Conservation (phyloP, 2,113 vertebrate genomes). For the Macrotis lagotis region DNA sequence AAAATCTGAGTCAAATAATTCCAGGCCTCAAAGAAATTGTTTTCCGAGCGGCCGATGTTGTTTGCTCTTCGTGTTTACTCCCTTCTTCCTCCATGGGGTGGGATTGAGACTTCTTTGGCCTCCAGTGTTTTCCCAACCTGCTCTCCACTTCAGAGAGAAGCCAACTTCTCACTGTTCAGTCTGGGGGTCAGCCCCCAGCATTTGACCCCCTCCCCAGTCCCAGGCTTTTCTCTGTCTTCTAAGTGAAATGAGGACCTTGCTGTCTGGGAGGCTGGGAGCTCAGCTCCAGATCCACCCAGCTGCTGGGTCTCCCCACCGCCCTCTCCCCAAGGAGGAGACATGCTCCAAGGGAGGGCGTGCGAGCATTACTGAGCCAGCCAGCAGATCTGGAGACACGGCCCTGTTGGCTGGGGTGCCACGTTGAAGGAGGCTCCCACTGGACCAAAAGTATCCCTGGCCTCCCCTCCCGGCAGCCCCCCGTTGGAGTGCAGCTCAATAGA, state of each 20-base stretch:
- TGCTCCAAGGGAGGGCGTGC: constrained; percentile 80
- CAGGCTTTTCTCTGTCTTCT: constrained; percentile 70
- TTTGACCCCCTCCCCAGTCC: constrained; percentile 75
- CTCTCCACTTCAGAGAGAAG: background rate
- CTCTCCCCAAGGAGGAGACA: constrained; percentile 85
- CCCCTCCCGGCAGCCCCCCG: constrained; percentile 75
- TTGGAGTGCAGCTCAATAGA: constrained; percentile 64
- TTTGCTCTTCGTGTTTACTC: background rate
- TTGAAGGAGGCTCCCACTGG: constrained; percentile 77
- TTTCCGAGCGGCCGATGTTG: background rate
- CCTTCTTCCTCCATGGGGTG: background rate
- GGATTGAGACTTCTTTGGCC: constrained; percentile 50
- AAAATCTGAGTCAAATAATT: constrained; percentile 67
- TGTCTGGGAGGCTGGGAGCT: constrained; percentile 76
- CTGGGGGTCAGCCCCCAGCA: constrained; percentile 68
- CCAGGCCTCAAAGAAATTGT: constrained; percentile 72
- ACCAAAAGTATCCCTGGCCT: constrained; percentile 76
- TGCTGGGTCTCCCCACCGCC: constrained; percentile 83
- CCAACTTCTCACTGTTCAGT: constrained; percentile 28
- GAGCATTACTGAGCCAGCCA: constrained; percentile 83
- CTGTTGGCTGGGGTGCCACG: constrained; percentile 74
- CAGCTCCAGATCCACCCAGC: constrained; percentile 84
- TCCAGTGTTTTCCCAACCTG: background rate
- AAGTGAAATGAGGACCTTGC: constrained; percentile 78
- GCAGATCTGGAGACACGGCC: constrained; percentile 82